These are phyloP conservation scores for Polylopha cassiicola DNA, from an alignment of 2,888 invertebrate genomes.

Conservation along the genomic window DNA sequence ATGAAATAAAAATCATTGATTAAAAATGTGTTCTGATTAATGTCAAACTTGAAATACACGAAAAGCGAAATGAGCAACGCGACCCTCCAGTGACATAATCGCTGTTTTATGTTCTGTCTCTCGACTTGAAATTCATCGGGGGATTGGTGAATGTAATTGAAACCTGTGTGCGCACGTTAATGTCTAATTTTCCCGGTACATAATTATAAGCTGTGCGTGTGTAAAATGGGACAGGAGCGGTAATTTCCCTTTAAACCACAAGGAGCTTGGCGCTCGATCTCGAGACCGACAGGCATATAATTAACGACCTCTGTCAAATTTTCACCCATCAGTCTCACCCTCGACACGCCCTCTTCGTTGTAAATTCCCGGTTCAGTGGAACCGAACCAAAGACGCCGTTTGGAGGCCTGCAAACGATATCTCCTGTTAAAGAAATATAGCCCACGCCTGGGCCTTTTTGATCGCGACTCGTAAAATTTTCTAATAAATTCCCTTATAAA, in stretches of 20 bases:
- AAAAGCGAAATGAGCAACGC: too few species aligned
- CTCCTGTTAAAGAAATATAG: constrained; percentile 25
- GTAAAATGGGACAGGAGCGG: constrained; percentile 51
- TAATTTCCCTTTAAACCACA: constrained; percentile 50
- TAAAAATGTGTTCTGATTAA: too few species aligned
- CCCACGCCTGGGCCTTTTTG: constrained; percentile 12
- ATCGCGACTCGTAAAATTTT: constrained; percentile 18
- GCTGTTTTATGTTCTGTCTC: neutral
- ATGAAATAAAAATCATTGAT: too few species aligned
- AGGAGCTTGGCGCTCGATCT: constrained; percentile 38
- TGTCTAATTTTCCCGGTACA: constrained; percentile 41
- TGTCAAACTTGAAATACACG: too few species aligned
- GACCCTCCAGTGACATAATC: neutral
- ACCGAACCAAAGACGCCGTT: constrained; percentile 33
- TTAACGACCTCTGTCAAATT: constrained; percentile 68
- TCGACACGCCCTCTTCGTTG: constrained; percentile 35
- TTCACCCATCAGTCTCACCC: constrained; percentile 52
- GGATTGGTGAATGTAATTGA: neutral
- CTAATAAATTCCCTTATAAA: constrained; percentile 20
- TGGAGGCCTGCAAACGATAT: constrained; percentile 29
- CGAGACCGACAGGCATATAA: constrained; percentile 54
- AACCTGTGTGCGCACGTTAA: neutral
- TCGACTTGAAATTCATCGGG: neutral
- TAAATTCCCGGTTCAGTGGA: constrained; percentile 43
- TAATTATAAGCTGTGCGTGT: constrained; percentile 47